Percentiles rank a stretch among this genome's conserved stretches.
Conservation (phyloP, 2,797 vertebrate species). For the Eulemur albifrons region DNA sequence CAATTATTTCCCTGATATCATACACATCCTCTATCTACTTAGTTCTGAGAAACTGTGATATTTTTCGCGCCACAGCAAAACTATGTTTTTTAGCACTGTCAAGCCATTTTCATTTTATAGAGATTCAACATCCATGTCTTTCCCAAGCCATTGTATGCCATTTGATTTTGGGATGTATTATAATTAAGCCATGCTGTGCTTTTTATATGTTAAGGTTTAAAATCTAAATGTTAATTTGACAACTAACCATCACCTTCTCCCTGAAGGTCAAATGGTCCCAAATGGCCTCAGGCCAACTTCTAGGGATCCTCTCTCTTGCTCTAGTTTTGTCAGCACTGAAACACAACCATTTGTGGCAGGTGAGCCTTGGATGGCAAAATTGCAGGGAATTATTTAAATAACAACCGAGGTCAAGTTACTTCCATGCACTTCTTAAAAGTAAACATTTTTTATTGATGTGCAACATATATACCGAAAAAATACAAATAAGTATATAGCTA, state of each 20-base stretch:
- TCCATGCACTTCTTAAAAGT: background rate
- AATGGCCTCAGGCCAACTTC: background rate
- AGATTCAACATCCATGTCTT: constrained; percentile 52
- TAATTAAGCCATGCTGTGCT: background rate
- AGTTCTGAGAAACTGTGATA: constrained; percentile 47
- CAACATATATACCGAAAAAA: background rate
- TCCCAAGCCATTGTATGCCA: background rate
- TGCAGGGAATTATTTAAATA: background rate
- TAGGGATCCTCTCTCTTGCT: background rate
- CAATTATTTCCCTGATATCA: constrained; percentile 70
- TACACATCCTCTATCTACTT: constrained; percentile 37
- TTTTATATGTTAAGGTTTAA: constrained; percentile 17
- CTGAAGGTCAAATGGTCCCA: constrained; percentile 9
- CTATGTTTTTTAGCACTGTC: constrained; percentile 22
- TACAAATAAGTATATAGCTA: background rate
- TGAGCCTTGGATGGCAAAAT: background rate
- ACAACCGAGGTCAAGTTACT: background rate
- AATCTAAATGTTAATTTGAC: constrained; percentile 25
- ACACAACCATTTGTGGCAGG: constrained; percentile 3
- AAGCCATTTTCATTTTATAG: constrained; percentile 26
- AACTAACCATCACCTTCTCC: background rate
- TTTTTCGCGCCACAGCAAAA: constrained; percentile 33
- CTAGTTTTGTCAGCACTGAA: background rate
- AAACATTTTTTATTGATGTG: background rate
- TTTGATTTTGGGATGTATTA: background rate